Evolutionary conservation across 1,140 invertebrate species (phyloP).

Genomic region (Diorhabda sublineata): DNA sequence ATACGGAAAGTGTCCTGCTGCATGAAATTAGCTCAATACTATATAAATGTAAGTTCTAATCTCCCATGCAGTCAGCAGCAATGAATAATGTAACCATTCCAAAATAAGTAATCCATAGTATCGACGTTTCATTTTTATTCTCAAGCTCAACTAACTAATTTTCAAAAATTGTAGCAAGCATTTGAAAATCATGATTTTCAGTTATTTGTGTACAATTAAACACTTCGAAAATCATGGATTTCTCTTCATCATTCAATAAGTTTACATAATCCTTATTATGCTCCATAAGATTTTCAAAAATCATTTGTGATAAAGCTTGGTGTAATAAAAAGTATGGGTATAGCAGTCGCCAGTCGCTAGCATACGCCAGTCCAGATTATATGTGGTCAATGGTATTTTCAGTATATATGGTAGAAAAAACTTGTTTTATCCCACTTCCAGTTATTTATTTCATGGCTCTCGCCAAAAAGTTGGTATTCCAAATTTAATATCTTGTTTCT

Average conservation of each 20-base stretch:
- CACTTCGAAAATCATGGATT: constrained; percentile 15
- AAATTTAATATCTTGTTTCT: too few relatives aligned
- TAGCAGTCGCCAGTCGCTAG: constrained; percentile 32
- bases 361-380: constrained; percentile 27
- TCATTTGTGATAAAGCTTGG: constrained; percentile 24
- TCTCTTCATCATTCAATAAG: constrained; percentile 20
- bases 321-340: constrained; percentile 29
- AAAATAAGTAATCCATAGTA: constrained; percentile 46
- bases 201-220: constrained; percentile 21
- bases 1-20: constrained; percentile 43
- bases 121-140: constrained; percentile 31
- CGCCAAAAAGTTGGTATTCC: too few relatives aligned
- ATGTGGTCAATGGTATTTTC: too few relatives aligned
- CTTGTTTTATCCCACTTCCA: too few relatives aligned
- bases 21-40: constrained; percentile 46
- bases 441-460: too few relatives aligned
- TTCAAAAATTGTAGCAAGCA: constrained; percentile 23
- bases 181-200: constrained; percentile 24
- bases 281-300: constrained; percentile 24
- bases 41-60: constrained; percentile 45
- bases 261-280: constrained; percentile 21
- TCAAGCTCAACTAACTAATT: constrained; percentile 22
- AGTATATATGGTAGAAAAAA: too few relatives aligned
- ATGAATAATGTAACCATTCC: constrained; percentile 40
- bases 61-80: constrained; percentile 42